Base-by-base conservation (phyloP, 2,797 vertebrate species). In the Falco cherrug region DNA sequence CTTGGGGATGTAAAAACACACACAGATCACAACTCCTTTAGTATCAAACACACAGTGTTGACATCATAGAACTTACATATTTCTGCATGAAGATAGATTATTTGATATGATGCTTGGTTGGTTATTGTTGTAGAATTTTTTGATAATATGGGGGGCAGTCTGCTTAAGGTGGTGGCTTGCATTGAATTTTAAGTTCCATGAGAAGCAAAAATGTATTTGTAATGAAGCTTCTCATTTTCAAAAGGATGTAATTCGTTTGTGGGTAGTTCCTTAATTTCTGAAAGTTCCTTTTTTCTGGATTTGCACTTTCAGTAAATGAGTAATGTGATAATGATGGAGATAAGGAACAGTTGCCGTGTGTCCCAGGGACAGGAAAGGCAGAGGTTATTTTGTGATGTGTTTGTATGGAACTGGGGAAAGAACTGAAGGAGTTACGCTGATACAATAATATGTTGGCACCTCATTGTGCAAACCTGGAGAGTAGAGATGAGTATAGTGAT, bases 221-320 rank as follows among this genome's bases (percentile, higher is more conserved):
- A 60, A 80, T 26, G 45, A 14, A 57, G 33, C 69, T 95, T 75
- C 64, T 86, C 6, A 0, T 88, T 97, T 95, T 90, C 76, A 59
- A 69, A 81, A 73, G 54, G 47, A 33, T 63, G 51, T 84, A 22
- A 18, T 56, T 67, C 73, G 21, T 80, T 31, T 70, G 75, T 0
- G 13, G 10, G 35, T 85, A 67, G 54, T 95, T 96, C 68, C 82
- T 48, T 78, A 84, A 69, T 90, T 92, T 93, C 51, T 90, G n/a
- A 1, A 81, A 88, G 84, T 84, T 90, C 67, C 77, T 71, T 94
- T 37, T 94, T 95, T 73, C 37, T 82, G 74, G 70, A 69, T 51
- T 84, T 48, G 11, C 57, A 54, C 21, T 91, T 90, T 19, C 59
- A 74, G 67, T 93, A 89, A 84, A 73, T 54, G 41, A 54, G 24